A percentile compares a stretch with the other conserved stretches of the same genome.
Conservation (phyloP, 2,113 vertebrate genomes). For the Carassius carassius region DNA sequence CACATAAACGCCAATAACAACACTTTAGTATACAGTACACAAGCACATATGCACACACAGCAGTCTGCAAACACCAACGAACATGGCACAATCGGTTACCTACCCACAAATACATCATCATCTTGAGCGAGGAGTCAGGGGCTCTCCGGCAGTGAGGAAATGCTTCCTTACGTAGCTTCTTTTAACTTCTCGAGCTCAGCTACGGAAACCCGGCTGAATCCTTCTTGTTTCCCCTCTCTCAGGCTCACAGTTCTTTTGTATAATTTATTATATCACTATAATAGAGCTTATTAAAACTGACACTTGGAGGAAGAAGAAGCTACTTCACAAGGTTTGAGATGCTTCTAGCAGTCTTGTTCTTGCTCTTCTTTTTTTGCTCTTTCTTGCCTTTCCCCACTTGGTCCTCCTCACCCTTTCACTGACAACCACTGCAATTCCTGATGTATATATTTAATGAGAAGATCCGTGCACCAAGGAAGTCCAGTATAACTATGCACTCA, state of each 20-base stretch:
- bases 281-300: constrained; percentile 75
- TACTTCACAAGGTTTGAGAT: constrained; percentile 72
- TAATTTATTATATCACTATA: constrained; percentile 72
- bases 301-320: constrained; percentile 75
- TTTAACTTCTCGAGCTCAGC: constrained; percentile 80
- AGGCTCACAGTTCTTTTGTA: constrained; percentile 66
- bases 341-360: constrained; percentile 71
- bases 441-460: constrained; percentile 82
- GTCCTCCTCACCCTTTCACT: constrained; percentile 62
- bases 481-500: constrained; percentile 67
- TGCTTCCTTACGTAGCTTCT: constrained; percentile 79
- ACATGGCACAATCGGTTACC: constrained; percentile 67
- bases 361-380: constrained; percentile 53
- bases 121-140: constrained; percentile 81
- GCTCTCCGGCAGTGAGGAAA: constrained; percentile 74
- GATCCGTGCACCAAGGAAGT: constrained; percentile 79
- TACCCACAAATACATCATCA: constrained; percentile 97
- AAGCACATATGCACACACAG: background rate
- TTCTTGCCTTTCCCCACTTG: constrained; percentile 57
- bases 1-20: background rate
- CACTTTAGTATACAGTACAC: background rate
- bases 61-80: constrained; percentile 2
- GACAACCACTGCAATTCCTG: constrained; percentile 79
- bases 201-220: constrained; percentile 76
- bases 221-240: constrained; percentile 66